Base-by-base conservation (phyloP, 2,113 vertebrate species). In the Gadus macrocephalus region DNA sequence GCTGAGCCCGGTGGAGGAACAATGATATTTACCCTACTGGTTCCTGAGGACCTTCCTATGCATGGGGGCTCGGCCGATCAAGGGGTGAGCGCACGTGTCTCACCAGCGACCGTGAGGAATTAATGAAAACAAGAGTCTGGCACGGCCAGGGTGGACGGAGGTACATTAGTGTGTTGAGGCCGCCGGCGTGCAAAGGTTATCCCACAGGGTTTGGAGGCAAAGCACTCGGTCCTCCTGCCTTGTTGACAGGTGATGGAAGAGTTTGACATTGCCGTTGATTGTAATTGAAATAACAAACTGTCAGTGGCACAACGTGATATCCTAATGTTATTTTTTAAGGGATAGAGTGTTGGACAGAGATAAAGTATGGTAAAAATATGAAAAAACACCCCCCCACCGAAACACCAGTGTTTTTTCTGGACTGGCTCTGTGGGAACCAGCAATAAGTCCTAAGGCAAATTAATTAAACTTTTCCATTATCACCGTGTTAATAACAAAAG, bases 1-100 rank as follows among this genome's bases (percentile, higher is more conserved):
- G 86, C 58, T 69, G 12, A 81, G 78, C 68, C 71, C 17, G 16
- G 70, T 61, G 31, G 14, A 68, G 78, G 81, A 89, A 91, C 88
- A 91, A 91, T 89, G 74, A 55, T 85, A 84, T 91, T 92, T 90
- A 90, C 85, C 75, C 78, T 71, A 68, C 67, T 77, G 74, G 84
- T 89, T 89, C 87, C 89, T 88, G 81, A 81, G 86, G 78, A 42
- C 75, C 84, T 89, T 85, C 79, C 83, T 83, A 78, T 71, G 22
- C 27, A 73, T 77, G 61, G 70, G 64, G 70, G 79, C 77, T 86
- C 78, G 70, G 73, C 67, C 68, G 25, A 60, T 55, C 70, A 66
- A 83, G 70, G 58, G 70, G 76, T 65, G 75, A 65, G 71, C 85
- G 77, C 87, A 81, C 77, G 77, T 74, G 81, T 66, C 75, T 77